Evolutionary conservation across 92 coral and sea anemone genomes (phyloP), one percentile per base, ranked within the genome.

Genomic region (Parazoanthus swiftii): DNA sequence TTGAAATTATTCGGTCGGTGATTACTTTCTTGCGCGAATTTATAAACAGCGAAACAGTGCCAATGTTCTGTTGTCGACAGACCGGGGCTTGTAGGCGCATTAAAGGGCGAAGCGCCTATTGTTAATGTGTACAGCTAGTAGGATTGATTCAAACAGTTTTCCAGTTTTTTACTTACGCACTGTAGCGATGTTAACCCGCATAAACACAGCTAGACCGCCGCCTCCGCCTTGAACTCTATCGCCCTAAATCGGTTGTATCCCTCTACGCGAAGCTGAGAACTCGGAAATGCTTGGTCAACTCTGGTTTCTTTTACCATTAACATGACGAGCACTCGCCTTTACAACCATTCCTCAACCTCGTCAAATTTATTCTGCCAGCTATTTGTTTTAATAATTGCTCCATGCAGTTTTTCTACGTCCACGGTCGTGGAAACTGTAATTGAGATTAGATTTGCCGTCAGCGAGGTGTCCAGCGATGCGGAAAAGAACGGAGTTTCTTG

Each of bases 291-390:
- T n/a, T 86, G 58, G 63, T 91, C 91, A 21, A 88, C 85, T 74
- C 89, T 91, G 21, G 93, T 88, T 88, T 91, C 91, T 88, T 91
- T 89, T 42, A 91, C 80, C 54, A 86, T 76, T 25, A 91, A 80
- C 37, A 91, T 88, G 72, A 85, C 89, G n/a, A 91, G 63, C 15
- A 65, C 83, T 11, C 51, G 63, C 42, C 77, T 39, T 16, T 59
- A 23, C 25, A 88, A 87, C 93, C 93, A 91, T 82, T 91, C 93
- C 38, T 84, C 85, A 56, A 91, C 70, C 67, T 91, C 91, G 14
- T 16, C 89, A 56, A 91, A 91, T 71, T 91, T 91, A 65, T 83
- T 89, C 48, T 85, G 90, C n/a, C 85, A 63, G 50, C 91, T 85
- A 36, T 91, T 91, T 51, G 85, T 76, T 51, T 89, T 89, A 16